Evolutionary conservation across 2,797 vertebrate genomes (phyloP).

Genomic region (Gadopsis marmoratus): DNA sequence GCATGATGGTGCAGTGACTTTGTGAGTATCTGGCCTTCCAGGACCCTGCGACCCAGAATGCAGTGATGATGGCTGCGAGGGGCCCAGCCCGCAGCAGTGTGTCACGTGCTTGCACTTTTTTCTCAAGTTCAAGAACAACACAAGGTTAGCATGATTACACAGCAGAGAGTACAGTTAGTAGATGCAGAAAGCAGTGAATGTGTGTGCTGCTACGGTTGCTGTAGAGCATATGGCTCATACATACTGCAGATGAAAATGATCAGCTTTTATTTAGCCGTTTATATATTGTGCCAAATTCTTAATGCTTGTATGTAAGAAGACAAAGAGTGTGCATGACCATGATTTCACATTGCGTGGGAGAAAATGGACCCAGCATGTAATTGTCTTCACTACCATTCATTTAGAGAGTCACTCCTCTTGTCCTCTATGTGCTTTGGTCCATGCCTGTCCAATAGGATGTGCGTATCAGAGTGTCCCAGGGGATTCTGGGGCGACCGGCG

Average conservation of each 20-base stretch:
- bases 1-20: slow-evolving; percentile 42
- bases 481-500: slow-evolving; percentile 84
- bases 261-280: not conserved
- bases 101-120: slow-evolving; percentile 93
- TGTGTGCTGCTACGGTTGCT: not conserved
- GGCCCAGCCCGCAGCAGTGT: slow-evolving; percentile 93
- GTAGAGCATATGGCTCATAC: slow-evolving; percentile 4
- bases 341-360: not conserved
- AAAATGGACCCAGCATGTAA: not conserved
- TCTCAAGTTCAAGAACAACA: slow-evolving; percentile 96
- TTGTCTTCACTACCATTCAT: slow-evolving; percentile 1
- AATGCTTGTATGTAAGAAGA: not conserved
- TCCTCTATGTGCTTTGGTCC: slow-evolving; percentile 29
- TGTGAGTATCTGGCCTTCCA: slow-evolving; percentile 68
- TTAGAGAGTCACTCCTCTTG: not conserved
- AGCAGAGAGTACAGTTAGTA: slow-evolving; percentile 6
- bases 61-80: slow-evolving; percentile 94
- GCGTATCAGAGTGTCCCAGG: slow-evolving; percentile 77
- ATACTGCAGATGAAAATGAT: slow-evolving; percentile 6
- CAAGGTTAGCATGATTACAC: slow-evolving; percentile 84
- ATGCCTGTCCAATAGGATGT: slow-evolving; percentile 69
- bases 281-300: not conserved
- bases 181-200: not conserved
- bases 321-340: not conserved
- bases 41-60: slow-evolving; percentile 95